Evolutionary conservation across 2,888 invertebrate species (phyloP), one percentile per base, ranked within the genome.

Genomic region (Sarcophaga rosellei): DNA sequence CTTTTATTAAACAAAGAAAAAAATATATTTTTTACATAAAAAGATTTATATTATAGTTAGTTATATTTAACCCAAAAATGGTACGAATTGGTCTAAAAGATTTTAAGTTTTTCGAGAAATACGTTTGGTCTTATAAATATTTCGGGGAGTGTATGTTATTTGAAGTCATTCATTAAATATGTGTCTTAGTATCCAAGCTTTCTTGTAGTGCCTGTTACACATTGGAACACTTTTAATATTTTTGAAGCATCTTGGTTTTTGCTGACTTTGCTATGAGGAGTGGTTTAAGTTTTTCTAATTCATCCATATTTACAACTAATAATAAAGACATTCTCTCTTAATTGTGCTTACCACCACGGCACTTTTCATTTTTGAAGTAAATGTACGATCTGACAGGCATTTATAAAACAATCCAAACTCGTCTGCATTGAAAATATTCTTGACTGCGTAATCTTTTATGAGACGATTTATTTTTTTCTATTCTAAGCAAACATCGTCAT

Each of bases 181-280:
- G 4, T 25, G 4, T 25, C 4, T 25, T 25, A 25, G 3, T 25
- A 25, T 25, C 25, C 5, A 25, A 25, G 25, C 25, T 4, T 25
- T 25, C 25, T 25, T 25, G 77, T 90, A 90, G 11, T 81, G 86
- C 84, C 88, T 85, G 85, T 90, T 89, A 15, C 89, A 88, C 6
- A 88, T 89, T 84, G 90, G 73, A 44, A 87, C 75, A 20, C 73
- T 68, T 88, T 89, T 89, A 4, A 90, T 88, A 87, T 90, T 89
- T 83, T 90, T 90, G 44, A 92, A 92, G 89, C 90, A 92, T 6
- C 90, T 88, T 21, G 90, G 90, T 8, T 17, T 90, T 90, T 88
- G 88, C 87, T 53, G 89, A 88, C 89, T 91, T 91, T 72, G 90
- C 91, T 83, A 91, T 90, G 23, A 92, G 89, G 20, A 92, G 68